These are phyloP conservation scores for Andricus grossulariae DNA, from an alignment of 1,140 invertebrate genomes.

Conservation along the genomic window DNA sequence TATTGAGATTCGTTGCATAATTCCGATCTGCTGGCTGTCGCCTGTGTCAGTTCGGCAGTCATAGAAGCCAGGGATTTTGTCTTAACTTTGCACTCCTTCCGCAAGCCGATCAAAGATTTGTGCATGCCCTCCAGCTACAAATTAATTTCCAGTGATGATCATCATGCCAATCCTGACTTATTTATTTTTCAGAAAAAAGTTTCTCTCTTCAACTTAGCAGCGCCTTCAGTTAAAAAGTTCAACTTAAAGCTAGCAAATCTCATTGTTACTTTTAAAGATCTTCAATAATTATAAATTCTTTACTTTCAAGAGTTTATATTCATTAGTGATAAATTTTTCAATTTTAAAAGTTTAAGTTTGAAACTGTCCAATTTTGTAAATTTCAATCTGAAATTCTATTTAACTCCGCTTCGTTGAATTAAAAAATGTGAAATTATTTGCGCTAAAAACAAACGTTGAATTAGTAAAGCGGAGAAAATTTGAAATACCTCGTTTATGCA, in stretches of 20 bases:
- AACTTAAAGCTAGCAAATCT: too few species aligned
- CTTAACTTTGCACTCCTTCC: slow-evolving; percentile 63
- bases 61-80: slow-evolving; percentile 59
- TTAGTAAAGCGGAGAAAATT: neutral
- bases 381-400: slow-evolving; percentile 49
- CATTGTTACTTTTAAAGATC: too few species aligned
- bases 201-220: neutral
- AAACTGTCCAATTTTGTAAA: too few species aligned
- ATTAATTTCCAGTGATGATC: slow-evolving; percentile 23
- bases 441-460: neutral
- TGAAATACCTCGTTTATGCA: slow-evolving; percentile 59
- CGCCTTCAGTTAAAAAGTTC: too few species aligned
- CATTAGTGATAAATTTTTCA: too few species aligned
- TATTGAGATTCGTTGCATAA: slow-evolving; percentile 63
- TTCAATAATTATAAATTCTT: too few species aligned
- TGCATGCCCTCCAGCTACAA: slow-evolving; percentile 60
- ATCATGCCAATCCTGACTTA: neutral
- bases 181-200: neutral
- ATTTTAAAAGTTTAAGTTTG: too few species aligned
- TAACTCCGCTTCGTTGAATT: slow-evolving; percentile 2
- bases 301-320: neutral
- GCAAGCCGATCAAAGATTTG: slow-evolving; percentile 59
- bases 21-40: slow-evolving; percentile 59
- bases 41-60: slow-evolving; percentile 61
- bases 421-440: slow-evolving; percentile 8